Evolutionary conservation across 1,140 invertebrate species (phyloP), one percentile per base, ranked within the genome.

Genomic region (Drosophila pallidifrons): DNA sequence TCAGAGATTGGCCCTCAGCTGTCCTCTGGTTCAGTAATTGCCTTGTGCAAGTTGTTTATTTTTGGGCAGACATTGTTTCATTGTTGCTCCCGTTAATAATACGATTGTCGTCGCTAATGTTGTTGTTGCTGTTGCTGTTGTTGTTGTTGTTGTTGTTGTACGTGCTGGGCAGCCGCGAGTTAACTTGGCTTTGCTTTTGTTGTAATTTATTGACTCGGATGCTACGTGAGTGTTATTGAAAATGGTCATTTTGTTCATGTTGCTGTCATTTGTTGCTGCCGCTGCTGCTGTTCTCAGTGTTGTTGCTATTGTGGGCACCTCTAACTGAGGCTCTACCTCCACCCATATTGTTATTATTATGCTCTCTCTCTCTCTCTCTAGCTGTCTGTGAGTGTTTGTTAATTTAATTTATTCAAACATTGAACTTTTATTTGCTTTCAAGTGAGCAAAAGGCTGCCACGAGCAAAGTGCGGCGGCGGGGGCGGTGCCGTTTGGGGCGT

Each of bases 181-280:
- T 58, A 20, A 41, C 35, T 57, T 43, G 49, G 47, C 43, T 65
- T 7, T 54, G 51, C 30, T 77, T 15, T 79, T 78, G 47, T 82
- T 88, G 80, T 88, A 88, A 88, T 88, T 88, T 88, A 88, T 82
- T 52, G 77, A 82, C 83, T 88, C 83, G 83, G 83, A 88, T 88
- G 83, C 83, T 88, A 88, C 83, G 83, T 88, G 83, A 88, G 83
- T 79, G 83, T 88, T 88, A 88, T 88, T 88, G 83, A 88, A 88
- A 88, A 88, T 88, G 80, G 83, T 88, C 80, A 88, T 88, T 87
- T 79, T 51, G 73, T 73, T 72, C 60, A 77, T 79, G 68, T 59
- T 64, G 16, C 60, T 61, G 67, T 68, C 61, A 64, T 58, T 55
- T 68, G 66, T 51, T 58, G 38, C 15, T 67, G 52, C n/a, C 51